Evolutionary conservation across 1,140 invertebrate species (phyloP).

Genomic region (Aphidius ervi): DNA sequence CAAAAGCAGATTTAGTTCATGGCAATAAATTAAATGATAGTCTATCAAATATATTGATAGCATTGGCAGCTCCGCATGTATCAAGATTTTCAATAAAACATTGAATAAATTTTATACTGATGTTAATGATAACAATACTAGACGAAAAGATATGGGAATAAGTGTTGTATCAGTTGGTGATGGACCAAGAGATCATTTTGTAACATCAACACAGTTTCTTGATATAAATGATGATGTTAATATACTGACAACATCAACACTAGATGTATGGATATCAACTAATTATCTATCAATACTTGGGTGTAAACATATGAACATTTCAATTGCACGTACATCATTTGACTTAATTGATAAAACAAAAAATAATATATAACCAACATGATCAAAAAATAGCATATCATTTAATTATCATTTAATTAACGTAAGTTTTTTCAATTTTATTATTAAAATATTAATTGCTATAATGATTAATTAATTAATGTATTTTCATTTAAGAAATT

Average conservation of each 20-base stretch:
- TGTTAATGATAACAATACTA: conserved; percentile 47
- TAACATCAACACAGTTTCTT: conserved; percentile 66
- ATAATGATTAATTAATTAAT: not conserved
- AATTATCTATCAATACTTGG: conserved; percentile 86
- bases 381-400: conserved; percentile 36
- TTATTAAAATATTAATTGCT: not conserved
- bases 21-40: conserved; percentile 57
- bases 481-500: conserved; percentile 1
- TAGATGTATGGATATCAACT: conserved; percentile 79
- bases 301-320: conserved; percentile 86
- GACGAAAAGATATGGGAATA: conserved; percentile 36
- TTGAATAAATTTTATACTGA: conserved; percentile 67
- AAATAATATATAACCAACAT: conserved; percentile 36
- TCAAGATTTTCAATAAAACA: conserved; percentile 64
- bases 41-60: conserved; percentile 69
- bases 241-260: conserved; percentile 71
- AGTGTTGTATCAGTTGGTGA: conserved; percentile 58
- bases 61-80: conserved; percentile 77
- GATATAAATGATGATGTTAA: conserved; percentile 43
- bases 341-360: conserved; percentile 64
- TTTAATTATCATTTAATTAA: conserved; percentile 59
- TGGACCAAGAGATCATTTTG: conserved; percentile 72
- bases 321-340: conserved; percentile 76
- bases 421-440: conserved; percentile 37
- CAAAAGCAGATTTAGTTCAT: conserved; percentile 64